These are phyloP conservation scores for Cinara cedri DNA, from an alignment of 2,888 invertebrate genomes.

Conservation along the genomic window DNA sequence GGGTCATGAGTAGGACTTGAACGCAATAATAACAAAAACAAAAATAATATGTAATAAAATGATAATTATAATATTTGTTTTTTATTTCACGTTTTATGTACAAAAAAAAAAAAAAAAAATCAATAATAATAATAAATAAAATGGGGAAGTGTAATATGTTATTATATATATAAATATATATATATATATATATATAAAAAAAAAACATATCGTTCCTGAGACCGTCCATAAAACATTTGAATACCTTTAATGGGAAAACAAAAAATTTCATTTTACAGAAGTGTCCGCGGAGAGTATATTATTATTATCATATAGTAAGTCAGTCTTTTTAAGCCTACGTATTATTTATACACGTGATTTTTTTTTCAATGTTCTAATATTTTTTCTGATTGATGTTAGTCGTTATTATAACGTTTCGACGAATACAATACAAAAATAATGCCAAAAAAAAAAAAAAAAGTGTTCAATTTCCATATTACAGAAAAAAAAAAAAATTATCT, in stretches of 20 bases:
- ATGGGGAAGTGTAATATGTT: no score
- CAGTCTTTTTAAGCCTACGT: conserved; percentile 56
- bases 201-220: conserved; percentile 50
- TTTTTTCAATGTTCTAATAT: conserved; percentile 16
- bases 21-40: no score
- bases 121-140: conserved; percentile 1
- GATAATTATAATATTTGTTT: conserved; percentile 11
- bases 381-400: conserved; percentile 39
- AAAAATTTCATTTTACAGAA: conserved; percentile 35
- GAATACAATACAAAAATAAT: conserved; percentile 31
- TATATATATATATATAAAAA: conserved; percentile 1
- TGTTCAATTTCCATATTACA: conserved; percentile 18
- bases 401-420: conserved; percentile 11
- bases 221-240: conserved; percentile 33
- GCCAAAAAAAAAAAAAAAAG: no score
- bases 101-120: conserved; percentile 50
- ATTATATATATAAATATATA: no score
- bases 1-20: background rate
- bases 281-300: conserved; percentile 36
- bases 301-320: no score
- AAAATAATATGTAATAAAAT: background rate
- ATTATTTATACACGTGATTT: conserved; percentile 41
- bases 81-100: conserved; percentile 52
- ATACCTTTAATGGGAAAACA: conserved; percentile 30
- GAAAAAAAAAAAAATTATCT: background rate